A percentile compares a stretch with the other conserved stretches of the same genome.
phyloP scores from a whole-genome alignment of 2,888 invertebrate species.

The Zhengitettix transpicula region DNA sequence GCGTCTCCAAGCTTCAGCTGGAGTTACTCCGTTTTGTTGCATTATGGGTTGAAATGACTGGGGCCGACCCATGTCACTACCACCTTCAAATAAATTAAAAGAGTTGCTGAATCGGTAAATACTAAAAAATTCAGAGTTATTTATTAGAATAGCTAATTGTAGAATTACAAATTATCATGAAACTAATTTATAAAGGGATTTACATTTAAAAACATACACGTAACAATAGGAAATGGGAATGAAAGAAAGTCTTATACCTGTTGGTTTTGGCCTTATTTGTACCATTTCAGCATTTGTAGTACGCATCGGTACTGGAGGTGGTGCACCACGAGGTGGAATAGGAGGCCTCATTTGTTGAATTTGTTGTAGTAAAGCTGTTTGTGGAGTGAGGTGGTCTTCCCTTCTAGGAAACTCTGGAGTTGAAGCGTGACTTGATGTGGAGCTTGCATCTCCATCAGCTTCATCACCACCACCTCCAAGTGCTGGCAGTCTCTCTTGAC shows the following conservation, averaged over 20 bases:
- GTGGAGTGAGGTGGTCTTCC: constrained; percentile 19
- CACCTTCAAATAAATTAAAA: background rate
- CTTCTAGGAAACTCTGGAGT: constrained; percentile 28
- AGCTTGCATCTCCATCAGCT: constrained; percentile 17
- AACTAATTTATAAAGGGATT: background rate
- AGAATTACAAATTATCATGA: too few relatives aligned
- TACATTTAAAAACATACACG: too few relatives aligned
- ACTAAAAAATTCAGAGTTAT: too few relatives aligned
- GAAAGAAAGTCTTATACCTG: background rate
- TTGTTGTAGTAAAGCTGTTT: constrained; percentile 36
- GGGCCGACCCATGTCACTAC: constrained; percentile 15
- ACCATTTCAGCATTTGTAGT: constrained; percentile 26
- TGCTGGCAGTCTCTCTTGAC: constrained; percentile 2
- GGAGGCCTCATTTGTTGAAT: constrained; percentile 31
- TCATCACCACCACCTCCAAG: constrained; percentile 9
- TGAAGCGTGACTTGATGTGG: constrained; percentile 29
- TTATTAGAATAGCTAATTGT: too few relatives aligned
- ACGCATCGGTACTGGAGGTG: constrained; percentile 35
- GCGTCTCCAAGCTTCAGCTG: constrained; percentile 5
- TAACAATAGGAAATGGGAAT: background rate
- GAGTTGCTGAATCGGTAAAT: too few relatives aligned
- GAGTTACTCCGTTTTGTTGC: constrained; percentile 7
- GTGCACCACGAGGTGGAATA: constrained; percentile 39
- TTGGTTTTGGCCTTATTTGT: constrained; percentile 5
- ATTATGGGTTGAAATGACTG: constrained; percentile 23